These are phyloP conservation scores for Drosophila mayri DNA, from an alignment of 1,140 invertebrate genomes.

Conservation along the genomic window DNA sequence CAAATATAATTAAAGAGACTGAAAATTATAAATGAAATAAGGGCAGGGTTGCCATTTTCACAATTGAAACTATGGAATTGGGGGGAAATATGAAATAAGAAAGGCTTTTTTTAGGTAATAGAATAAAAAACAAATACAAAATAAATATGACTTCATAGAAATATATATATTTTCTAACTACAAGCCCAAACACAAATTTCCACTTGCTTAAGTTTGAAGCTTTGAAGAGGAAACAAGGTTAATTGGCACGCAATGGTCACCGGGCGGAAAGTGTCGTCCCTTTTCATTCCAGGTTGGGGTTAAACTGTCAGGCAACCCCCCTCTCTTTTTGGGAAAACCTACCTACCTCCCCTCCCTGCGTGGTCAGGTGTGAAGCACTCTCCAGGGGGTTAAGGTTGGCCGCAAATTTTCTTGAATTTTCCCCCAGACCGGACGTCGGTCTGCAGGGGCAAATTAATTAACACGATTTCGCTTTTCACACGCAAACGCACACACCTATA, in stretches of 20 bases:
- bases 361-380: conserved; percentile 18
- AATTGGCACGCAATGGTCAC: conserved; percentile 54
- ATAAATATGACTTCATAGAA: neutral
- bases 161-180: neutral
- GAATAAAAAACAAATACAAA: neutral
- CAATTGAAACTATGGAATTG: neutral
- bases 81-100: neutral
- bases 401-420: conserved; percentile 13
- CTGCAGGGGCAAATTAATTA: conserved; percentile 64
- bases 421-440: conserved; percentile 2
- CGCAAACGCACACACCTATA: conserved; percentile 8
- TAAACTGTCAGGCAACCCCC: neutral
- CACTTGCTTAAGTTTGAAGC: conserved; percentile 25
- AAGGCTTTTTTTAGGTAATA: too few relatives aligned
- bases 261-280: conserved; percentile 1
- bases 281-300: neutral
- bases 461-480: conserved; percentile 62
- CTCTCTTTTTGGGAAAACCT: neutral
- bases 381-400: neutral
- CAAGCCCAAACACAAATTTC: conserved; percentile 13
- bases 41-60: neutral
- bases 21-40: conserved; percentile 12
- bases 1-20: conserved; percentile 36
- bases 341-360: neutral
- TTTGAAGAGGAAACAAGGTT: conserved; percentile 44